These are phyloP conservation scores for Bambusicola thoracicus DNA, from an alignment of 2,113 vertebrate genomes.

Conservation along the genomic window DNA sequence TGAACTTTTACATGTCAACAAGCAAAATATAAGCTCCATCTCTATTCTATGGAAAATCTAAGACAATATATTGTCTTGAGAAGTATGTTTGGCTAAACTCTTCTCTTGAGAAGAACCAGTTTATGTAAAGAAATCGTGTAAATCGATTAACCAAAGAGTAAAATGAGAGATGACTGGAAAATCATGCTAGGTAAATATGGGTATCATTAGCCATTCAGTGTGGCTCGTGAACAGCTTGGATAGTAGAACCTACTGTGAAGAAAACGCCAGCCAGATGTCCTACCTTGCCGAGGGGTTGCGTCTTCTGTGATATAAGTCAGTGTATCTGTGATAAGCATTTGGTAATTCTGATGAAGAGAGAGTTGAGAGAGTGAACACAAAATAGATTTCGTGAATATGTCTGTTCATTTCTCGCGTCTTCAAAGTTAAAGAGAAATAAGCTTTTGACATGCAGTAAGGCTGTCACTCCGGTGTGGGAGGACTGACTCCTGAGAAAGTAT, in stretches of 20 bases:
- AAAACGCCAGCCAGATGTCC: background rate
- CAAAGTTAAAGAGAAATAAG: background rate
- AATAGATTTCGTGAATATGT: background rate
- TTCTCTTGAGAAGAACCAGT: background rate
- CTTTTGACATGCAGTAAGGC: accelerated
- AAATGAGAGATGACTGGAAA: background rate
- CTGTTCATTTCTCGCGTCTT: background rate
- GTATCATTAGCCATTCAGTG: background rate
- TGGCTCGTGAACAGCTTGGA: background rate
- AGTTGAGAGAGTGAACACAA: background rate
- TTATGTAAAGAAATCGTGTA: background rate
- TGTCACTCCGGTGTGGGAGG: background rate
- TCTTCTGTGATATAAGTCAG: background rate
- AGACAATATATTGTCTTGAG: background rate
- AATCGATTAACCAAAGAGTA: background rate
- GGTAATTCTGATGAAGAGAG: background rate
- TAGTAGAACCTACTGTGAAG: background rate
- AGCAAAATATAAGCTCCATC: background rate
- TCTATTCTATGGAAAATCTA: background rate
- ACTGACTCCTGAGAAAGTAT: background rate
- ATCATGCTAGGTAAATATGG: background rate
- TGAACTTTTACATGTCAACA: background rate
- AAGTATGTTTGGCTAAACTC: accelerated
- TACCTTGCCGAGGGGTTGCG: accelerated
- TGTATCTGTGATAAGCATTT: background rate